Evolutionary conservation across 2,113 vertebrate species (phyloP).

Genomic region (Manacus vitellinus): DNA sequence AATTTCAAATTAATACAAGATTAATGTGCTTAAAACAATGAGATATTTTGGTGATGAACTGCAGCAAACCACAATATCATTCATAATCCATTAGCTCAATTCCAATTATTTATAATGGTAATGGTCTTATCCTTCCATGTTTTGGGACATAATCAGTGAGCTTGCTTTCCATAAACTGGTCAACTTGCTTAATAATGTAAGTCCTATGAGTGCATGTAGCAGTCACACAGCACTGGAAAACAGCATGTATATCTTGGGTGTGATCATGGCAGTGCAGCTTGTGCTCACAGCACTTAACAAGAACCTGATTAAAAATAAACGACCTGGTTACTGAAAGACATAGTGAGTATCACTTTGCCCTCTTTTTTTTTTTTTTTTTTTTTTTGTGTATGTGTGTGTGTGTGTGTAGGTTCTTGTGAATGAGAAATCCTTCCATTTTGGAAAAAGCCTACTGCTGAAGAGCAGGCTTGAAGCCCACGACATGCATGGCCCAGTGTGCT

Average conservation of each 20-base stretch:
- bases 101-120: not conserved
- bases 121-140: not conserved
- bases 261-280: not conserved
- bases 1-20: not conserved
- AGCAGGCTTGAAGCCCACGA: accelerated
- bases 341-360: not conserved
- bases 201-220: accelerated
- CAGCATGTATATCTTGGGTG: accelerated
- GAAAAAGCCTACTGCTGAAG: not conserved
- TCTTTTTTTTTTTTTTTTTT: too few relatives aligned
- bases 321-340: not conserved
- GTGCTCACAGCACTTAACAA: not conserved
- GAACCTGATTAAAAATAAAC: not conserved
- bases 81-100: not conserved
- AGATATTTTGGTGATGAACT: not conserved
- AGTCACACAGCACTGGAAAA: not conserved
- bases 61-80: not conserved
- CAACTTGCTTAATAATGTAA: not conserved
- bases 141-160: not conserved
- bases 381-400: too few relatives aligned
- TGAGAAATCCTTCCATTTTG: not conserved
- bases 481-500: accelerated
- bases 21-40: not conserved
- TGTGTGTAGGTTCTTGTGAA: not conserved
- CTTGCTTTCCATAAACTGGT: not conserved